Base-by-base conservation (phyloP, 2,113 vertebrate genomes). In the Mandrillus leucophaeus region DNA sequence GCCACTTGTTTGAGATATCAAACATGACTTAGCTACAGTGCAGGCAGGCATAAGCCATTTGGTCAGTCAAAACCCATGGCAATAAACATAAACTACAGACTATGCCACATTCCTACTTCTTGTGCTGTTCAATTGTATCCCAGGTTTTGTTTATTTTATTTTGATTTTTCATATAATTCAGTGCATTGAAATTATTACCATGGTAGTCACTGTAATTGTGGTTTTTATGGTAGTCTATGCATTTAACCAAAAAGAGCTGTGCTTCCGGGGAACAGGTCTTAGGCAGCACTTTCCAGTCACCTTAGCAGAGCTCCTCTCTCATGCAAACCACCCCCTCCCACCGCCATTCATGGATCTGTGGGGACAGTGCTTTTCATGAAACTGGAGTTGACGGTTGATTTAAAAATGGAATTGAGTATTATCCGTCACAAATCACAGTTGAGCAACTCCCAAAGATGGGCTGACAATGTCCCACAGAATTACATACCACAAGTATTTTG, bases 201-300 rank as follows among this genome's bases (percentile, higher is more conserved):
- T 66, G 38, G 79, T 80, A 72, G 73, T 96, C 35, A n/a, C 30
- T 45, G 52, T 45, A 55, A 87, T 40, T 1, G 4, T 40, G n/a
- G 68, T 59, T 87, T 92, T 96, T 66, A 87, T 84, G 76, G 64
- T 32, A 40, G 78, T 68, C 91, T 88, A 8, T 92, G n/a, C 64
- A 32, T 90, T 92, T 88, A 85, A 93, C 45, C 73, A 7, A n/a
- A 86, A 89, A 59, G 52, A 66, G 38, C 59, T 32, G 1, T 57
- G 72, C 72, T 92, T 73, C 83, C 32, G 40, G 90, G 83, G 48
- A 92, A 20, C 5, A 5, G 23, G 50, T 59, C 27, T 72, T 11
- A 12, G 61, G 48, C 22, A 50, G 79, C 50, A n/a, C 89, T 88
- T 66, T 81, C 72, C 43, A 18, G 72, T 95, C 50, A 64, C 66